Conservation (phyloP, 2,888 invertebrate genomes). For the Opisthograptis luteolata region DNA sequence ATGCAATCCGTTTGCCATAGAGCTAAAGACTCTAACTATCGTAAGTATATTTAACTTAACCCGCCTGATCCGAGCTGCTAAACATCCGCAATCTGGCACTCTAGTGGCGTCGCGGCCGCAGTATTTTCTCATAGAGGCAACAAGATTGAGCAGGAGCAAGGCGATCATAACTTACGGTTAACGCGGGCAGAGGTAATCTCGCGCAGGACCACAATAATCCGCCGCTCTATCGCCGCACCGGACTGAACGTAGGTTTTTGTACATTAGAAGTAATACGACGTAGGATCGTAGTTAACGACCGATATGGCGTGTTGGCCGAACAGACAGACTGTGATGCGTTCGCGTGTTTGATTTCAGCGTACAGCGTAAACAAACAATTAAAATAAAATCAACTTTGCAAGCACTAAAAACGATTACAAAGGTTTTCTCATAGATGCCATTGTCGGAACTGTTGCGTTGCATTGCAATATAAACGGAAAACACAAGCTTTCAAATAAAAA, state of each 20-base stretch:
- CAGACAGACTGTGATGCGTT: too few relatives aligned
- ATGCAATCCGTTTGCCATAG: too few relatives aligned
- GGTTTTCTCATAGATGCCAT: too few relatives aligned
- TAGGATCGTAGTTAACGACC: too few relatives aligned
- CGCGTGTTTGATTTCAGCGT: too few relatives aligned
- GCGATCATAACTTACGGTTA: conserved; percentile 81
- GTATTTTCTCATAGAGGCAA: conserved; percentile 80
- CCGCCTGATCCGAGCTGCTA: conserved; percentile 34
- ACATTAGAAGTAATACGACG: conserved; percentile 44
- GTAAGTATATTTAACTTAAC: conserved; percentile 30
- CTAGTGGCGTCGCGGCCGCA: conserved; percentile 62
- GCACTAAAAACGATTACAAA: too few relatives aligned
- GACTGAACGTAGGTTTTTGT: conserved; percentile 63
- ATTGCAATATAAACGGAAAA: too few relatives aligned
- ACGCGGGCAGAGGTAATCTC: conserved; percentile 75
- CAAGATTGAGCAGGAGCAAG: conserved; percentile 77
- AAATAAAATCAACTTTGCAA: too few relatives aligned
- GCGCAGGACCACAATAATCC: conserved; percentile 72
- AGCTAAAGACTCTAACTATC: conserved; percentile 3
- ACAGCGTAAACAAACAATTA: too few relatives aligned
- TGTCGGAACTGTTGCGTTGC: too few relatives aligned
- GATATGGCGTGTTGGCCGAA: too few relatives aligned
- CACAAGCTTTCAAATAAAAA: too few relatives aligned
- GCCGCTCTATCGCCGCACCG: conserved; percentile 54
- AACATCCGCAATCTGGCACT: conserved; percentile 61